Base-by-base conservation (phyloP, 2,113 vertebrate species). In the Phylloscopus whistleri region DNA sequence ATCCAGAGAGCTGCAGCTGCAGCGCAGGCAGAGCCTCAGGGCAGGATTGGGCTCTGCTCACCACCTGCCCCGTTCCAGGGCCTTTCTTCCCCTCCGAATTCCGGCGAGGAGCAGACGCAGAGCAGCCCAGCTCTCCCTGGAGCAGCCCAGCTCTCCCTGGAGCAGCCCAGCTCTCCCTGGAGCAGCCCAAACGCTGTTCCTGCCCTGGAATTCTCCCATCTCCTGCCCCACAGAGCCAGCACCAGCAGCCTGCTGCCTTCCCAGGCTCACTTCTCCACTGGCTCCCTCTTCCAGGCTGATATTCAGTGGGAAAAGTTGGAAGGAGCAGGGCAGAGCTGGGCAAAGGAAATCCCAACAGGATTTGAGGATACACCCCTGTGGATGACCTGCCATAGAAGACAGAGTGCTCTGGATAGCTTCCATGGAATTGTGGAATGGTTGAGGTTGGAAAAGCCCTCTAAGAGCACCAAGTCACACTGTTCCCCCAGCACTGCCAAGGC, bases 251-350 rank as follows among this genome's bases (percentile, higher is more conserved):
- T 58, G 10, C 30, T 17, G 26, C 52, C 78, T 46, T 20, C 63
- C 37, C 63, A 67, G 20, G 16, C 19, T 58, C 12, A 48, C 49
- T 26, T 4, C 37, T 41, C 39, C 7, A 1, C 28, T 2, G 0
- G 37, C 66, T 68, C 43, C 5, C 0, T 22, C 39, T 10, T 48
- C 23, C 43, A 2, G 10, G 4, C 31, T 0, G 0, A 15, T 2
- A 2, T 0, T 0, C 49, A 9, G 19, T 0, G 6, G 13, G 31
- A 24, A 35, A n/a, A 31, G 21, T 10, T 0, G 0, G 7, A 11
- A n/a, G 24, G 44, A 58, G 41, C 24, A 30, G 11, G 24, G 6
- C 33, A 33, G 51, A 52, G 53, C 48, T 26, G 35, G 33, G 23
- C 16, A n/a, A 62, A 11, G 41, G 16, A 28, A 60, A 48, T 0